Percentiles rank a stretch among this genome's conserved stretches.
Conservation (phyloP, 2,888 invertebrate species). For the Corbicula japonica region DNA sequence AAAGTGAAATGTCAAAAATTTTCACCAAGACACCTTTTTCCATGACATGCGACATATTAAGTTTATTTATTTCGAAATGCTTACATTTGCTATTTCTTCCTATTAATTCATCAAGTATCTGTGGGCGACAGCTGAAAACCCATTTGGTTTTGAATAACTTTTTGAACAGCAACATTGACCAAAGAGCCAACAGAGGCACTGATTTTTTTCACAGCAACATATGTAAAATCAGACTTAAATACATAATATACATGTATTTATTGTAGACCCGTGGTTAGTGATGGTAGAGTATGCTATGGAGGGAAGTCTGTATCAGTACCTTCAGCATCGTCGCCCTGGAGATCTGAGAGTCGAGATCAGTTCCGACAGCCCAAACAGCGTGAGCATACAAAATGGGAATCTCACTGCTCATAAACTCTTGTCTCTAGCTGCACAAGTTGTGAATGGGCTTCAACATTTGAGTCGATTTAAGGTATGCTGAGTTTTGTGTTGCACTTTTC, state of each 20-base stretch:
- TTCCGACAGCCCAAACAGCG: constrained; percentile 69
- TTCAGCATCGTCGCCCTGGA: constrained; percentile 79
- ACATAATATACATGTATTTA: too few species aligned
- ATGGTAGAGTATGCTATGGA: constrained; percentile 81
- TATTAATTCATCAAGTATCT: too few species aligned
- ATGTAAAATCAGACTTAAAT: constrained; percentile 1
- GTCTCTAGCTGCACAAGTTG: constrained; percentile 77
- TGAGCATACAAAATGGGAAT: constrained; percentile 74
- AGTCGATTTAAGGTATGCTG: constrained; percentile 78
- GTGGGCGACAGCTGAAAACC: too few species aligned
- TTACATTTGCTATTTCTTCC: too few species aligned
- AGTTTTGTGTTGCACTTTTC: background rate
- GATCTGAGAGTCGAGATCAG: constrained; percentile 77
- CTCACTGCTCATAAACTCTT: constrained; percentile 76
- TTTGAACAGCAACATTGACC: too few species aligned
- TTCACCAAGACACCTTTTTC: too few species aligned
- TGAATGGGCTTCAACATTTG: constrained; percentile 79
- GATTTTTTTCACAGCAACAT: too few species aligned
- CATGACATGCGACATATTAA: too few species aligned
- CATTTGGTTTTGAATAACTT: too few species aligned
- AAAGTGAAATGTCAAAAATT: too few species aligned
- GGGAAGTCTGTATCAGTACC: constrained; percentile 77
- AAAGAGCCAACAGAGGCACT: too few species aligned
- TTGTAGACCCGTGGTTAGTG: constrained; percentile 80
- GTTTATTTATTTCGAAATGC: too few species aligned